These are phyloP conservation scores for Lycocerus yunnanus DNA, from an alignment of 2,888 invertebrate genomes.

Conservation along the genomic window DNA sequence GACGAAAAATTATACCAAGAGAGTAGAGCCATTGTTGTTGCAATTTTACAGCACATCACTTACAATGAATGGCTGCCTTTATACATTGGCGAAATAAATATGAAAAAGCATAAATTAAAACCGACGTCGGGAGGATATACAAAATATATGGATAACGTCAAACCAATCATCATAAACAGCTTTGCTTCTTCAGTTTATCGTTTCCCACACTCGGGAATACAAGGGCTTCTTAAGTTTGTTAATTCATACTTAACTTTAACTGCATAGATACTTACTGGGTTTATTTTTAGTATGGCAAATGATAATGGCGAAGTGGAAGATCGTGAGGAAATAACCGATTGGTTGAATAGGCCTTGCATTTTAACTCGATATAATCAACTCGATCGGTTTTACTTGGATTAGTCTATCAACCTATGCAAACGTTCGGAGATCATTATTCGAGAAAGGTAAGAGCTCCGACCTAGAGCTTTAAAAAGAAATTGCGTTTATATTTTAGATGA, in stretches of 20 bases:
- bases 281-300: neutral
- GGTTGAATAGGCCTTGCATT: neutral
- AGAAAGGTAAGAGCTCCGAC: neutral
- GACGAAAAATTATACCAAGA: constrained; percentile 77
- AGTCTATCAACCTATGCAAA: neutral
- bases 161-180: constrained; percentile 69
- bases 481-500: neutral
- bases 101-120: constrained; percentile 1
- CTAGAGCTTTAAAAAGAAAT: neutral
- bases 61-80: constrained; percentile 74
- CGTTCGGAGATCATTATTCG: neutral
- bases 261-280: neutral
- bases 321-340: neutral
- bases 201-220: constrained; percentile 67
- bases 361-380: neutral
- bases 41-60: constrained; percentile 73
- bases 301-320: neutral
- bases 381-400: neutral
- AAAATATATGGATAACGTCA: constrained; percentile 60
- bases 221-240: constrained; percentile 51
- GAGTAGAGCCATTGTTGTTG: constrained; percentile 69
- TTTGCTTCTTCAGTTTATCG: constrained; percentile 72
- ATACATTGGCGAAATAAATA: constrained; percentile 63
- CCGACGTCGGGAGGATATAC: constrained; percentile 27
- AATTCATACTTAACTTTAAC: neutral